phyloP scores from a whole-genome alignment of 1,140 invertebrate genomes.

The Monochamus saltuarius region DNA sequence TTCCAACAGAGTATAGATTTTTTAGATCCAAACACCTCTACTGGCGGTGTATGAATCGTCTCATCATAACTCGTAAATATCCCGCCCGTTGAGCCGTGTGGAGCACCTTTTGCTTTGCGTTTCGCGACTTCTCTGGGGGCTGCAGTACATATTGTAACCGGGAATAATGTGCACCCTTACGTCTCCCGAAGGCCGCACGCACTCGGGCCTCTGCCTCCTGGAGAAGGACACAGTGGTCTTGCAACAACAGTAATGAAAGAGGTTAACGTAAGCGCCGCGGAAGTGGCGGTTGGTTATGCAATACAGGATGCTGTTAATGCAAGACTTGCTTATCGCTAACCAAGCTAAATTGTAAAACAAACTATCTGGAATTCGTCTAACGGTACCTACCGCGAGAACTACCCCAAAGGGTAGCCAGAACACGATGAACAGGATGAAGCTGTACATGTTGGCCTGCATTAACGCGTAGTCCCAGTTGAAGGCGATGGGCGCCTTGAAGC shows the following conservation, averaged over 20 bases:
- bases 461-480: slow-evolving; percentile 66
- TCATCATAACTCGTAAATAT: slow-evolving; percentile 63
- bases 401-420: slow-evolving; percentile 72
- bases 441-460: slow-evolving; percentile 65
- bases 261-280: slow-evolving; percentile 71
- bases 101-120: slow-evolving; percentile 47
- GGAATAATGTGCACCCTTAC: slow-evolving; percentile 78
- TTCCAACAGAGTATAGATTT: background rate
- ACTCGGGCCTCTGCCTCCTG: slow-evolving; percentile 61
- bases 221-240: slow-evolving; percentile 75
- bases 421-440: slow-evolving; percentile 63
- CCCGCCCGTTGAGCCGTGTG: slow-evolving; percentile 49
- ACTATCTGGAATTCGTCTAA: slow-evolving; percentile 54
- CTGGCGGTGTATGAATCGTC: slow-evolving; percentile 36
- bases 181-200: slow-evolving; percentile 61
- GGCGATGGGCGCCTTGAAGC: slow-evolving; percentile 64
- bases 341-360: slow-evolving; percentile 67
- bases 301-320: slow-evolving; percentile 69
- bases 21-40: slow-evolving; percentile 39
- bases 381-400: slow-evolving; percentile 56
- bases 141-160: slow-evolving; percentile 69
- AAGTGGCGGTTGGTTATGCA: slow-evolving; percentile 67
- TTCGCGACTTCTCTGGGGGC: slow-evolving; percentile 55
- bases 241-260: slow-evolving; percentile 81
- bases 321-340: slow-evolving; percentile 69